Evolutionary conservation across 2,888 invertebrate genomes (phyloP).

Genomic region (Cylindroiulus punctatus): DNA sequence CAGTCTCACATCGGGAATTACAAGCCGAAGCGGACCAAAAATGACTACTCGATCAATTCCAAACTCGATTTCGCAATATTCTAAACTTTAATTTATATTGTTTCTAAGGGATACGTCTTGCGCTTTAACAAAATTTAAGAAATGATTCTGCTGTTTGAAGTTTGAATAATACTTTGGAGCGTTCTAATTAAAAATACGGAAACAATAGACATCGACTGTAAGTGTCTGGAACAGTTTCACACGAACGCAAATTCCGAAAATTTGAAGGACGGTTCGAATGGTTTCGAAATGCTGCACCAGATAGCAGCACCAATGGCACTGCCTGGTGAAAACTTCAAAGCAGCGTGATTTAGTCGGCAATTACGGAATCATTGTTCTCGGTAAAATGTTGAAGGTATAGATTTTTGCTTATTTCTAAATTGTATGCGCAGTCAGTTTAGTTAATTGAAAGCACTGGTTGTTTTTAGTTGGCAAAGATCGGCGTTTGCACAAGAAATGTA

Average conservation of each 20-base stretch:
- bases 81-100: not conserved
- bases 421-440: not conserved
- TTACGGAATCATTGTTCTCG: too few species aligned
- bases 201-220: not conserved
- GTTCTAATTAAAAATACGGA: not conserved
- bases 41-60: not conserved
- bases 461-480: not conserved
- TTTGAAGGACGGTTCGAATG: not conserved
- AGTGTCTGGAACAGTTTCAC: not conserved
- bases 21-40: not conserved
- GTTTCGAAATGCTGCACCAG: not conserved
- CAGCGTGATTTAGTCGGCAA: too few species aligned
- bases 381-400: not conserved
- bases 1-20: slow-evolving; percentile 45
- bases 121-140: not conserved
- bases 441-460: not conserved
- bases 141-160: not conserved
- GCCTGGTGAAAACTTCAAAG: too few species aligned
- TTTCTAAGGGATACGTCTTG: not conserved
- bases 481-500: not conserved
- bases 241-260: slow-evolving; percentile 3
- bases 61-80: not conserved
- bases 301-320: not conserved
- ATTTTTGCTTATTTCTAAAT: not conserved
- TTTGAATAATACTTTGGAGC: not conserved